Evolutionary conservation across 2,113 vertebrate species (phyloP), one percentile per base, ranked within the genome.

Genomic region (Sialia sialis): DNA sequence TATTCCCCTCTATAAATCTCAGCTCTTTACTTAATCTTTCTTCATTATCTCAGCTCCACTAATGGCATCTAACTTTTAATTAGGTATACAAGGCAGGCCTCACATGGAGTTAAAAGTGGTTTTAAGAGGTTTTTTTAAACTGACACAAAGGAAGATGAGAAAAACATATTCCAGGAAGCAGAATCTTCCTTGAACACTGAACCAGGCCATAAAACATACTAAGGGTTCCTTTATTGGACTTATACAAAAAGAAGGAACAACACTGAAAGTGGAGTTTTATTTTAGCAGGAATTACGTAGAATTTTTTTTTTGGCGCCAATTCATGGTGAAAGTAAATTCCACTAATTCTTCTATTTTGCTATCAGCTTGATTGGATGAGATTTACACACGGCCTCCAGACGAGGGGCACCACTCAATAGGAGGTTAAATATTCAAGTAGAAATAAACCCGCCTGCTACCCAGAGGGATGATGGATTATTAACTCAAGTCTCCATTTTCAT

Each of bases 311-410:
- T 83, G 91, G 59, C 55, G 74, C 15, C 59, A 44, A 67, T 27
- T 93, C 86, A 52, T 6, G 52, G 64, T 41, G 59, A 78, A 94
- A 80, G 82, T 67, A 88, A 90, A 81, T 84, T 94, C 52, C 87
- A 74, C n/a, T 86, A 66, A 70, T 93, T 90, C 93, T 83, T 48
- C 55, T 55, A 20, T 52, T 93, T 84, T 90, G 78, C 80, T 93
- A 94, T 91, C 82, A 86, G 46, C 70, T 76, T 85, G 68, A 86
- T 74, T 58, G n/a, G 84, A 69, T 77, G 67, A 86, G 84, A 91
- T 95, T 90, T 93, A 88, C 64, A 95, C 67, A 85, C 10, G 1
- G 59, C 63, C 64, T 83, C 94, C 95, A 97, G 93, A 95, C 86
- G 95, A 90, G 67, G 46, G 39, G 13, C 82, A 67, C 54, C 30